A percentile compares a stretch with the other conserved stretches of the same genome.
phyloP scores from a whole-genome alignment of 2,888 invertebrate genomes.

The Seira musarum region DNA sequence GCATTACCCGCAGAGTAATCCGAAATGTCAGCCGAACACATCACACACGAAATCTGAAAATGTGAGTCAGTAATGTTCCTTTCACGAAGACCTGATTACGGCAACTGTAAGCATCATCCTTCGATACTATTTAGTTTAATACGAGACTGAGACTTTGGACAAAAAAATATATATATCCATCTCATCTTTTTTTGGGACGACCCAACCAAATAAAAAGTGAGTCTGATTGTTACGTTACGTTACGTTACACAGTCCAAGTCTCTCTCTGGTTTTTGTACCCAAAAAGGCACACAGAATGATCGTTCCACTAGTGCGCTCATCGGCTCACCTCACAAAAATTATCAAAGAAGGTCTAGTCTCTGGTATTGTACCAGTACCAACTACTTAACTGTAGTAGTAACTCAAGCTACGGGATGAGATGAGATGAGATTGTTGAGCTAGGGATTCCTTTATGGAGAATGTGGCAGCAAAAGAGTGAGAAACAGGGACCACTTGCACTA shows the following conservation, averaged over 20 bases:
- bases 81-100: slow-evolving; percentile 63
- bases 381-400: no score
- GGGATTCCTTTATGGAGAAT: slow-evolving; percentile 45
- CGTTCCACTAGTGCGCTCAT: slow-evolving; percentile 31
- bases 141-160: slow-evolving; percentile 56
- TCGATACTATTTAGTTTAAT: slow-evolving; percentile 55
- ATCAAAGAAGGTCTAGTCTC: neutral
- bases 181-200: slow-evolving; percentile 26
- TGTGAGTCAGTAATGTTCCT: slow-evolving; percentile 57
- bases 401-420: no score
- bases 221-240: slow-evolving; percentile 17
- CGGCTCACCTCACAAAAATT: slow-evolving; percentile 17
- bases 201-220: neutral
- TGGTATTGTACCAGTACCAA: neutral
- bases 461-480: slow-evolving; percentile 21
- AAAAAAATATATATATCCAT: no score
- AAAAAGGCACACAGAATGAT: slow-evolving; percentile 2
- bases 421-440: slow-evolving; percentile 22
- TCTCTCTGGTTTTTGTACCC: no score
- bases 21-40: slow-evolving; percentile 58
- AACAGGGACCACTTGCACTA: slow-evolving; percentile 53
- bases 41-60: slow-evolving; percentile 12
- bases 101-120: slow-evolving; percentile 60
- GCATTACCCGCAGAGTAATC: slow-evolving; percentile 51
- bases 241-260: no score